Conservation (phyloP, 1,140 invertebrate species). For the Chironomus striatipennis region DNA sequence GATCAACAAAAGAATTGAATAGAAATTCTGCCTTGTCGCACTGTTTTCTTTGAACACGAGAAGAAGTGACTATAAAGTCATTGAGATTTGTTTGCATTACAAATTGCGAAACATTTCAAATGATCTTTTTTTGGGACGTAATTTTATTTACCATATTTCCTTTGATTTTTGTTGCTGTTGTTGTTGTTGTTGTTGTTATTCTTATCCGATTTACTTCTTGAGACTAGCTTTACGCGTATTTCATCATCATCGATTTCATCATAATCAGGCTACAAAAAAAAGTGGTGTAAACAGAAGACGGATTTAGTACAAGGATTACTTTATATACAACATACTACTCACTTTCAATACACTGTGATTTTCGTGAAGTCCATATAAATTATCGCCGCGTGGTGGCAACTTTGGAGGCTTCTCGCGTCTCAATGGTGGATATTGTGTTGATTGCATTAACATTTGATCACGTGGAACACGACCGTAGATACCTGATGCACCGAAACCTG, state of each 20-base stretch:
- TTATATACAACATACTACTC: neutral
- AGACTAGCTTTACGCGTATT: neutral
- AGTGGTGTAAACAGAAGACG: no score
- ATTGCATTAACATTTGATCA: slow-evolving; percentile 56
- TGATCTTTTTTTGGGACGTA: neutral
- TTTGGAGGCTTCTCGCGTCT: slow-evolving; percentile 82
- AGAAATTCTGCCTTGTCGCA: neutral
- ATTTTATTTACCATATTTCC: neutral
- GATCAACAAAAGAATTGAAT: neutral
- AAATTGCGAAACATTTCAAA: neutral
- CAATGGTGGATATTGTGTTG: slow-evolving; percentile 50
- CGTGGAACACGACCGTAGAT: slow-evolving; percentile 35
- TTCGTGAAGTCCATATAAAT: slow-evolving; percentile 43
- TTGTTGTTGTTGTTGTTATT: neutral
- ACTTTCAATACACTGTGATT: neutral
- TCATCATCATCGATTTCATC: slow-evolving; percentile 20
- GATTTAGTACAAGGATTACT: neutral
- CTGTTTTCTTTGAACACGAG: neutral
- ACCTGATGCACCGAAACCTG: slow-evolving; percentile 27
- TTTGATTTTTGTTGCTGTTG: neutral
- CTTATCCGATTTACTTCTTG: neutral
- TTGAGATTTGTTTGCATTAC: neutral
- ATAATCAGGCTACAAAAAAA: slow-evolving; percentile 11
- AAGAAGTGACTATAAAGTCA: neutral
- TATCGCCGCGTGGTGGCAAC: slow-evolving; percentile 77